Conservation (phyloP, 2,888 invertebrate genomes). For the Callimorpha dominula region DNA sequence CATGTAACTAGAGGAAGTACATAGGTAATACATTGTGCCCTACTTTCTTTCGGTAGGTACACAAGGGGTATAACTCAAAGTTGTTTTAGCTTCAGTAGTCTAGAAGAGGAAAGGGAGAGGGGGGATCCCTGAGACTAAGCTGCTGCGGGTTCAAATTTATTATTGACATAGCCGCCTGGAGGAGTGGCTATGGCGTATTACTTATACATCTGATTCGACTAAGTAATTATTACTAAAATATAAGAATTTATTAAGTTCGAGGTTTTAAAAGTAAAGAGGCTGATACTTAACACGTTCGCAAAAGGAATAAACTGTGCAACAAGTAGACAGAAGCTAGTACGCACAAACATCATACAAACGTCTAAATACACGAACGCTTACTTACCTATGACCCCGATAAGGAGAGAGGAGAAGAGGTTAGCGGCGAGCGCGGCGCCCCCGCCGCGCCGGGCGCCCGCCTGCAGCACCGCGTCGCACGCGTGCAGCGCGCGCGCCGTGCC, state of each 20-base stretch:
- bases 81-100: background rate
- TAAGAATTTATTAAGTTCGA: too few species aligned
- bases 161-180: background rate
- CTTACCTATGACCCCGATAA: constrained; percentile 79
- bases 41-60: too few species aligned
- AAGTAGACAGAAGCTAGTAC: background rate
- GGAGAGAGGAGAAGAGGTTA: constrained; percentile 79
- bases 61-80: too few species aligned
- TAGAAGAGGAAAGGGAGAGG: background rate
- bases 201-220: too few species aligned
- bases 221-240: too few species aligned
- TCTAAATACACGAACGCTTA: too few species aligned
- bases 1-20: too few species aligned
- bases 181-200: background rate
- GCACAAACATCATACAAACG: background rate
- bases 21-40: background rate
- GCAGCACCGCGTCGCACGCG: constrained; percentile 81
- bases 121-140: background rate
- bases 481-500: constrained; percentile 82
- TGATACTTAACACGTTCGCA: too few species aligned
- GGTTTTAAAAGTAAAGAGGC: too few species aligned
- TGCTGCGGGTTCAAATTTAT: background rate
- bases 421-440: constrained; percentile 78
- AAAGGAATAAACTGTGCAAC: too few species aligned
- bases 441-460: constrained; percentile 75